phyloP scores from a whole-genome alignment of 2,797 vertebrate species.

The Cyprinella venusta region DNA sequence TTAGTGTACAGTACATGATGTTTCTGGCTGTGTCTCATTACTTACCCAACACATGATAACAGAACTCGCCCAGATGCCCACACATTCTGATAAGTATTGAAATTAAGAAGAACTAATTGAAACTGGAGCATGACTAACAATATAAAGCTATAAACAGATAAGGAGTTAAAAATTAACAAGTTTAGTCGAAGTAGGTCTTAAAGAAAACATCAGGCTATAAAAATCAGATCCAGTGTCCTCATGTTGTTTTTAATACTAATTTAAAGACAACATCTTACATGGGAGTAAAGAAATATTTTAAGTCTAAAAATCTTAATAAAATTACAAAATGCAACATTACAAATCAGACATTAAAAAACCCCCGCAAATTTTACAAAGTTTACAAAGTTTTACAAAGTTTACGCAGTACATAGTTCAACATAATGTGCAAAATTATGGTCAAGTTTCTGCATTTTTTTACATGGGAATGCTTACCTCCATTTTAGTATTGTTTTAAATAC shows the following conservation, averaged over 20 bases:
- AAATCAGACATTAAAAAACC: background rate
- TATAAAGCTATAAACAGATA: background rate
- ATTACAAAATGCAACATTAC: background rate
- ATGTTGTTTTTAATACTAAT: constrained; percentile 41
- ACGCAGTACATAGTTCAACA: constrained; percentile 44
- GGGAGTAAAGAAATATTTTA: constrained; percentile 4
- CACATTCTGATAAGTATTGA: background rate
- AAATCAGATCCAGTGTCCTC: background rate
- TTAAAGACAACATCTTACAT: constrained; percentile 39
- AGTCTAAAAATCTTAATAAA: background rate
- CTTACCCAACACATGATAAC: background rate
- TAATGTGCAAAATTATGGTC: constrained; percentile 19
- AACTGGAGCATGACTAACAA: background rate
- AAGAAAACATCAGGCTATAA: background rate
- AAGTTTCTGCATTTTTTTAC: background rate
- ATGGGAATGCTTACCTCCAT: background rate
- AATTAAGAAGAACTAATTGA: background rate
- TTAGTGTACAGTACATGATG: background rate
- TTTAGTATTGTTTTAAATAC: background rate
- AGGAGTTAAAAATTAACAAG: background rate
- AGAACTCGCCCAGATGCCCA: background rate
- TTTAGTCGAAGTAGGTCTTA: background rate
- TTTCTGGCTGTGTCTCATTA: background rate
- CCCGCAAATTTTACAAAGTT: constrained; percentile 11
- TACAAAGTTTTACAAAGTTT: no score